These are phyloP conservation scores for Cololabis saira DNA, from an alignment of 2,113 vertebrate genomes.

Conservation along the genomic window DNA sequence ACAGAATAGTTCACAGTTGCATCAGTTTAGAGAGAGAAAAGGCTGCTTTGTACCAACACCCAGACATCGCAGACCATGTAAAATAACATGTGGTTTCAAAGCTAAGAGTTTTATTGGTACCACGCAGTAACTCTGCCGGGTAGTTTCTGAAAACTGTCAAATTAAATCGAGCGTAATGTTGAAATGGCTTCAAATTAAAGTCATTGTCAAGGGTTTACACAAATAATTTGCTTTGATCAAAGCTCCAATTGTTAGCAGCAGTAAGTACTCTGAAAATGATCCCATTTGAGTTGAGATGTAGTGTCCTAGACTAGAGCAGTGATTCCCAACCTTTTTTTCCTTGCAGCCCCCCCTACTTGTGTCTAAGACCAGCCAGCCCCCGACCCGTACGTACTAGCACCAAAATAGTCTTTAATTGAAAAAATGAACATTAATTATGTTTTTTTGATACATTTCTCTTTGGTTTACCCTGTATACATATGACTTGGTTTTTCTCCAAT, in stretches of 20 bases:
- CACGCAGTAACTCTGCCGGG: conserved; percentile 6
- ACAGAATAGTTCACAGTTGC: conserved; percentile 13
- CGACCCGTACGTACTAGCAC: no score
- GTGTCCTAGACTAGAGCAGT: conserved; percentile 52
- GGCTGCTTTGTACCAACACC: not conserved
- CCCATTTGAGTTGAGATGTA: conserved; percentile 23
- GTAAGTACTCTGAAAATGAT: conserved; percentile 63
- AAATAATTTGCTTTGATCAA: conserved; percentile 72
- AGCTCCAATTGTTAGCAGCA: conserved; percentile 61
- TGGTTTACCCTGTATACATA: no score
- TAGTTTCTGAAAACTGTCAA: conserved; percentile 45
- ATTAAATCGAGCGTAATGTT: conserved; percentile 48
- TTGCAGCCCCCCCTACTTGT: no score
- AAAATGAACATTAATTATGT: no score
- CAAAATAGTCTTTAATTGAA: no score
- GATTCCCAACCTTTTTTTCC: no score
- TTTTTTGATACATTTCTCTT: no score
- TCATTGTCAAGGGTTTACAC: conserved; percentile 14
- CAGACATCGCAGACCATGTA: not conserved
- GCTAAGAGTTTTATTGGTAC: conserved; percentile 12
- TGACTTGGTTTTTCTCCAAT: no score
- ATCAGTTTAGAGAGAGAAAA: not conserved
- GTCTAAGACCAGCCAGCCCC: no score
- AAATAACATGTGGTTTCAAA: conserved; percentile 30
- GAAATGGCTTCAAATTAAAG: conserved; percentile 34